These are phyloP conservation scores for Channallabes apus DNA, from an alignment of 2,797 vertebrate genomes.

Conservation along the genomic window DNA sequence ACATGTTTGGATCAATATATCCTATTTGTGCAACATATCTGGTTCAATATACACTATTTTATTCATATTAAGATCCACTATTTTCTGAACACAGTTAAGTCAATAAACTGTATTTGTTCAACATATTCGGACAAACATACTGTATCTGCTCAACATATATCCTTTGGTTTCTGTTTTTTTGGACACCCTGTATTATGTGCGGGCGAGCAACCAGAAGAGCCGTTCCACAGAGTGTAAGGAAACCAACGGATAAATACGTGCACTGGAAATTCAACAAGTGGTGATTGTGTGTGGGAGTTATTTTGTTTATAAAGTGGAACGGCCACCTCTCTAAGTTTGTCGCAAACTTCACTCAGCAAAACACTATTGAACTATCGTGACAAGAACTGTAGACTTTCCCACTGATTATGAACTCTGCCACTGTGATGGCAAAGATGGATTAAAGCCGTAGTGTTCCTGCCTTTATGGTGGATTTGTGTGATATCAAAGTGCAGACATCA, in stretches of 20 bases:
- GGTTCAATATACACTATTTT: too few relatives aligned
- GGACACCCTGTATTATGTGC: not conserved
- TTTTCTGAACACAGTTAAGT: too few relatives aligned
- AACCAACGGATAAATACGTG: not conserved
- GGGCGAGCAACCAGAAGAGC: not conserved
- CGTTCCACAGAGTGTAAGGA: not conserved
- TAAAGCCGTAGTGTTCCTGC: conserved; percentile 17
- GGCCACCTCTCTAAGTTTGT: not conserved
- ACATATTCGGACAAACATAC: not conserved
- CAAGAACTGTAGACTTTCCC: conserved; percentile 15
- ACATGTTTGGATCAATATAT: too few relatives aligned
- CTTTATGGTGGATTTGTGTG: conserved; percentile 25
- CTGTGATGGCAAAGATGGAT: conserved; percentile 23
- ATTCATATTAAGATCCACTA: too few relatives aligned
- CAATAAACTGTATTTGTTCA: too few relatives aligned
- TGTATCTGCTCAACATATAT: not conserved
- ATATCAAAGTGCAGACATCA: conserved; percentile 41
- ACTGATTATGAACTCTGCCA: conserved; percentile 24
- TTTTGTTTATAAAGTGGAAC: conserved; percentile 3
- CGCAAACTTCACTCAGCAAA: not conserved
- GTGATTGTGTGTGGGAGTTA: conserved; percentile 16
- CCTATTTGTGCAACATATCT: too few relatives aligned
- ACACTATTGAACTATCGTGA: not conserved
- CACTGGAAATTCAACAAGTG: not conserved
- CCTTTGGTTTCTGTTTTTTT: not conserved